These are phyloP conservation scores for Cylindroiulus punctatus DNA, from an alignment of 2,888 invertebrate species.

Conservation along the genomic window DNA sequence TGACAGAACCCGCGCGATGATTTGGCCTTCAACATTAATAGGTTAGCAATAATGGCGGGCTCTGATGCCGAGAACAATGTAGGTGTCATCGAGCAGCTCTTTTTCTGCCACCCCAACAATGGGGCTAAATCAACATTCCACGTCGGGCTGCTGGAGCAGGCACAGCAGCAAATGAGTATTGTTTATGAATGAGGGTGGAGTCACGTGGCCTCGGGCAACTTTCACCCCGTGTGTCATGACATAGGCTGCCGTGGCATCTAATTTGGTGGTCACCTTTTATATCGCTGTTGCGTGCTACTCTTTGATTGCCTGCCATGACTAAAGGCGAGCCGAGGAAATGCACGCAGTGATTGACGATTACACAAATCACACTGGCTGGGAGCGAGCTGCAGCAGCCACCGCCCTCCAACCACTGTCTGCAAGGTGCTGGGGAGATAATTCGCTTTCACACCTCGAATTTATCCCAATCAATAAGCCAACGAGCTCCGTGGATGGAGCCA, in stretches of 20 bases:
- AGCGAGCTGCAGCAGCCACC: slow-evolving; percentile 2
- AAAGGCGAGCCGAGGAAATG: slow-evolving; percentile 31
- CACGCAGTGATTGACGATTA: slow-evolving; percentile 34
- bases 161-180: slow-evolving; percentile 21
- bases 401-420: neutral
- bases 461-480: neutral
- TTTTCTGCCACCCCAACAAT: slow-evolving; percentile 49
- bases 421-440: slow-evolving; percentile 2
- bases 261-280: slow-evolving; percentile 37
- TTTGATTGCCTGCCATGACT: slow-evolving; percentile 25
- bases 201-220: slow-evolving; percentile 31
- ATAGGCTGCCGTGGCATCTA: slow-evolving; percentile 10
- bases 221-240: slow-evolving; percentile 37
- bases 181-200: slow-evolving; percentile 37
- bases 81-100: slow-evolving; percentile 49
- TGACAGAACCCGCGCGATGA: slow-evolving; percentile 9
- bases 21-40: slow-evolving; percentile 42
- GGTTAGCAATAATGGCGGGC: slow-evolving; percentile 36
- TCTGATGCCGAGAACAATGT: slow-evolving; percentile 15
- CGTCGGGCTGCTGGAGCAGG: neutral
- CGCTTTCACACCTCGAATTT: slow-evolving; percentile 37
- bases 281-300: slow-evolving; percentile 21
- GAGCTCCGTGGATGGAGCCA: neutral
- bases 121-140: slow-evolving; percentile 54
- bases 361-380: slow-evolving; percentile 18